Evolutionary conservation across 2,888 invertebrate species (phyloP), one percentile per base, ranked within the genome.

Genomic region (Mesorhabditis spiculigera): DNA sequence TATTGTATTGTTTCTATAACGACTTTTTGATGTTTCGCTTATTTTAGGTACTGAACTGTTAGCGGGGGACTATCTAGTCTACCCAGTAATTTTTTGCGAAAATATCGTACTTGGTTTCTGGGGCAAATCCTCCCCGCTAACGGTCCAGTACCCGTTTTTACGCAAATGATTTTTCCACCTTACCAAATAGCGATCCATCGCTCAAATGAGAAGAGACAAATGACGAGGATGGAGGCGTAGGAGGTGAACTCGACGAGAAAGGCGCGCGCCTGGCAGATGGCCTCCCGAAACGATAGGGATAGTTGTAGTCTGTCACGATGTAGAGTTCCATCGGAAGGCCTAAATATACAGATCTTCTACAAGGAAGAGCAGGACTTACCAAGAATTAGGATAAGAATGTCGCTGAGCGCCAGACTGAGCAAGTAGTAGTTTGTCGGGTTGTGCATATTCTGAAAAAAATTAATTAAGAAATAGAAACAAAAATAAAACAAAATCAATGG

Each of bases 401-500:
- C 85, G 5, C 81, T 81, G 63, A 85, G 73, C 16, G 85, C 85
- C 43, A 85, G 71, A 65, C 78, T 80, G 73, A 85, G 80, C 16
- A 85, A 71, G 69, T 85, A 85, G 71, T 75, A 85, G 66, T 85
- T 85, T 5, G 85, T 86, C 5, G 85, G 81, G 44, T 77, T 84
- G 71, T 82, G 82, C 85, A 85, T 84, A 16, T 70, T 72, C 65
- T 74, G 45, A 62, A 66, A 58, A 66, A 65, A 16, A 42, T n/a
- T 50, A n/a, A 5, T 45, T 76, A 63, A 10, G 41, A 1, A 45
- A 28, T 4, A 43, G 71, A 75, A 28, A 68, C 68, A 5, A 61
- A 45, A 41, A 13, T 13, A 62, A 42, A 65, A 65, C 13, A 13
- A 43, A 67, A 8, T 66, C 61, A 10, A 4, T 5, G 28, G 8